A percentile compares a stretch with the other conserved stretches of the same genome.
Evolutionary conservation across 2,797 vertebrate species (phyloP).

Genomic region (Tinamus major): DNA sequence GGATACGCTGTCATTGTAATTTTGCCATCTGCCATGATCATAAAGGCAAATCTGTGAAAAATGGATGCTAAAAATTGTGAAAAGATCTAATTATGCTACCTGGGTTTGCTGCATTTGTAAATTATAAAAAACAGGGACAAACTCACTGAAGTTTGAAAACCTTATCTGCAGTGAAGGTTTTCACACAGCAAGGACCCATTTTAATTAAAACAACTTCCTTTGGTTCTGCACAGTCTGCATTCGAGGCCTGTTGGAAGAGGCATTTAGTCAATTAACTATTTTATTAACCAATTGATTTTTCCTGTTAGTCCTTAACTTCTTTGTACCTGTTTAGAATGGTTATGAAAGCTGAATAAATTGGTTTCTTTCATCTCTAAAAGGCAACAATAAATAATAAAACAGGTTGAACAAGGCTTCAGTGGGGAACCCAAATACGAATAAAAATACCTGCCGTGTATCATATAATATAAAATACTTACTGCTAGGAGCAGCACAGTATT

Average conservation of each 20-base stretch:
- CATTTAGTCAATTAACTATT: conserved; percentile 84
- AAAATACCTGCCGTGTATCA: conserved; percentile 76
- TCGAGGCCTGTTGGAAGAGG: conserved; percentile 70
- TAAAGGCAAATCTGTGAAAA: conserved; percentile 31
- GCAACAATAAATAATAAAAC: conserved; percentile 79
- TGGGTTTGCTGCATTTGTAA: conserved; percentile 54
- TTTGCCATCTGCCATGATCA: not conserved
- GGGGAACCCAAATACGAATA: conserved; percentile 67
- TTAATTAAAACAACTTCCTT: conserved; percentile 76
- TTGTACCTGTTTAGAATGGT: conserved; percentile 70
- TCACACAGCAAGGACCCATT: conserved; percentile 57
- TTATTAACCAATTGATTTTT: conserved; percentile 84
- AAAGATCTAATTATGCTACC: conserved; percentile 46
- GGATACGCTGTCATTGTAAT: not conserved
- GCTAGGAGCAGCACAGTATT: conserved; percentile 56
- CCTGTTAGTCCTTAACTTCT: conserved; percentile 71
- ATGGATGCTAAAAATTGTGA: not conserved
- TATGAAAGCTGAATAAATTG: conserved; percentile 77
- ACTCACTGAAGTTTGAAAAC: conserved; percentile 59
- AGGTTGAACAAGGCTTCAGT: conserved; percentile 71
- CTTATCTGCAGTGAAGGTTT: conserved; percentile 61
- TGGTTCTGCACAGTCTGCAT: conserved; percentile 72
- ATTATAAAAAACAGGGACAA: conserved; percentile 54
- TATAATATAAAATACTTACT: conserved; percentile 72
- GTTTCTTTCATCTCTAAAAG: conserved; percentile 77